These are phyloP conservation scores for Globia sparganii DNA, from an alignment of 2,888 invertebrate genomes.

Conservation along the genomic window DNA sequence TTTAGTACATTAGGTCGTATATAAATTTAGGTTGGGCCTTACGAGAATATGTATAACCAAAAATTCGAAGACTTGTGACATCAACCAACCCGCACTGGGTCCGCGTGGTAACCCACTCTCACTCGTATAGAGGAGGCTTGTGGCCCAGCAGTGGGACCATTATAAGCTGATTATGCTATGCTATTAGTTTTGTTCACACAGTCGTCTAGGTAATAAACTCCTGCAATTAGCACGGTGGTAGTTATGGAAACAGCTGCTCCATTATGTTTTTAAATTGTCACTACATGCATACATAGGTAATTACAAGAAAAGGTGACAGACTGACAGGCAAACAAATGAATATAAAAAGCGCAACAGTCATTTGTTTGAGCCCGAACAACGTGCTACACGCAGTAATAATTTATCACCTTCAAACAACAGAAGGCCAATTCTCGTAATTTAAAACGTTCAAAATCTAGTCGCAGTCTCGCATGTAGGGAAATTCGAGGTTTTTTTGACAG, in stretches of 20 bases:
- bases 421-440: too few relatives aligned
- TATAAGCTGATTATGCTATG: neutral
- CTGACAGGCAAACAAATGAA: slow-evolving; percentile 30
- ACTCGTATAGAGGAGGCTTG: too few relatives aligned
- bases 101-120: too few relatives aligned
- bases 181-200: slow-evolving; percentile 5
- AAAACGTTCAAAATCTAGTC: too few relatives aligned
- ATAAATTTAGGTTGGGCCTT: too few relatives aligned
- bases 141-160: too few relatives aligned
- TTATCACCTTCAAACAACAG: slow-evolving; percentile 34
- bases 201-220: slow-evolving; percentile 7
- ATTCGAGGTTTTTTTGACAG: too few relatives aligned
- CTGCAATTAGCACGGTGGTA: neutral
- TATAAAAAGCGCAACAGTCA: slow-evolving; percentile 23
- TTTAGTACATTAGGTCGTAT: too few relatives aligned
- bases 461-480: too few relatives aligned
- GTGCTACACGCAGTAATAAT: slow-evolving; percentile 28
- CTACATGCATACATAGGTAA: slow-evolving; percentile 14
- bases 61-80: too few relatives aligned
- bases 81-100: too few relatives aligned
- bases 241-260: slow-evolving; percentile 20
- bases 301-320: slow-evolving; percentile 39
- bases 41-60: too few relatives aligned
- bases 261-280: slow-evolving; percentile 11
- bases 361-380: slow-evolving; percentile 38